Percentiles rank a stretch among this genome's conserved stretches.
phyloP scores from a whole-genome alignment of 2,888 invertebrate genomes.

The Mylabris sibirica region DNA sequence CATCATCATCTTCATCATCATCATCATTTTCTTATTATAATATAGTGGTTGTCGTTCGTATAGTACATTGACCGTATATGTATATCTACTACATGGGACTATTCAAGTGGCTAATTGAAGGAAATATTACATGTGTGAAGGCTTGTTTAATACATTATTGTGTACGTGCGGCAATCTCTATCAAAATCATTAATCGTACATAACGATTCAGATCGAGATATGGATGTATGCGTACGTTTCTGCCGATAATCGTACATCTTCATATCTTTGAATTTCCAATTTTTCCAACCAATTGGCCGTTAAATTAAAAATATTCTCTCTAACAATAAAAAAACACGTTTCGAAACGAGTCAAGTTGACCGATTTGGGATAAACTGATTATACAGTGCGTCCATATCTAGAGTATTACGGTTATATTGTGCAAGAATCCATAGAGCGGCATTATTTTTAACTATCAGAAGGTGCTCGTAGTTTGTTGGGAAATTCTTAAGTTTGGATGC shows the following conservation, averaged over 20 bases:
- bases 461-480: no score
- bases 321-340: not conserved
- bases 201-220: not conserved
- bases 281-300: not conserved
- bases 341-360: no score
- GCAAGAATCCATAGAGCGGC: no score
- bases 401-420: no score
- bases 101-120: slow-evolving; percentile 20
- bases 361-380: not conserved
- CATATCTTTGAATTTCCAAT: not conserved
- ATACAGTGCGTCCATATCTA: not conserved
- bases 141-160: slow-evolving; percentile 19
- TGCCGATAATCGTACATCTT: not conserved
- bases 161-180: slow-evolving; percentile 17
- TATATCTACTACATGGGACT: slow-evolving; percentile 11
- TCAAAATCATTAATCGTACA: slow-evolving; percentile 18
- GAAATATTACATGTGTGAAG: slow-evolving; percentile 20
- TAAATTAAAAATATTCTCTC: not conserved
- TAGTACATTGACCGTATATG: slow-evolving; percentile 14
- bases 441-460: no score
- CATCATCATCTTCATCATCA: not conserved
- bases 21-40: not conserved
- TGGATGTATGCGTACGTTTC: not conserved
- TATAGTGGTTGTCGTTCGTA: slow-evolving; percentile 9
- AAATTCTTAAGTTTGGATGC: no score